Base-by-base conservation (phyloP, 1,140 invertebrate genomes). In the Plutomurus gul region DNA sequence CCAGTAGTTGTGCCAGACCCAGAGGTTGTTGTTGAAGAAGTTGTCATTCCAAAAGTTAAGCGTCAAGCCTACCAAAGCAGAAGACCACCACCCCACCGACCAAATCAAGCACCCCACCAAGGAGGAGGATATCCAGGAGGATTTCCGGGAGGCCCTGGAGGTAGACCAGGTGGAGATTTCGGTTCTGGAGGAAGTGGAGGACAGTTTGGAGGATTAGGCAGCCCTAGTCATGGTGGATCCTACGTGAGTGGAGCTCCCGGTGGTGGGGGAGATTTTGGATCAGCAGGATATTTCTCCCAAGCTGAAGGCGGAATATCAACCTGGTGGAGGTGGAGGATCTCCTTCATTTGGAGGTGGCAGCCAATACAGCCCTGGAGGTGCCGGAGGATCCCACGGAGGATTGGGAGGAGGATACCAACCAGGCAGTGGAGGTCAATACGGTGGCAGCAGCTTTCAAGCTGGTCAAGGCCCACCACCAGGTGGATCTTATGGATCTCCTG, bases 91-190 rank as follows among this genome's bases (percentile, higher is more conserved):
- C 71, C 71, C 7, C 71, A 47, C 16, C 13, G 56, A 30, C 56
- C 39, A 33, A 22, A 22, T 4, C 27, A 22, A 56, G 18, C 71
- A 13, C 71, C 37, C 27, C 71, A 47, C 71, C 71, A 40, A 73
- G 25, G 71, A 39, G 60, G 60, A 22, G 30, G 60, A 36, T 73
- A 73, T 30, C 43, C 20, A 25, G 70, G 70, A 72, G 70, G 70
- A 36, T 43, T 13, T 7, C 39, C 51, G 11, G 56, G 25, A 36
- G 56, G 71, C 18, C 36, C 36, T 40, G 70, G 70, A 20, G 71
- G 27, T 16, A 20, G 33, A 73, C 71, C 71, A 18, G 71, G 71
- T 4, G 20, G 71, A 16, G 37, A 22, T 6, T 56, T 56, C 51
- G 51, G 20, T 20, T 30, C 56, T n/a, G 27, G 56, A 51, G 47